Evolutionary conservation across 1,140 invertebrate species (phyloP), one percentile per base, ranked within the genome.

Genomic region (Halictus rubicundus): DNA sequence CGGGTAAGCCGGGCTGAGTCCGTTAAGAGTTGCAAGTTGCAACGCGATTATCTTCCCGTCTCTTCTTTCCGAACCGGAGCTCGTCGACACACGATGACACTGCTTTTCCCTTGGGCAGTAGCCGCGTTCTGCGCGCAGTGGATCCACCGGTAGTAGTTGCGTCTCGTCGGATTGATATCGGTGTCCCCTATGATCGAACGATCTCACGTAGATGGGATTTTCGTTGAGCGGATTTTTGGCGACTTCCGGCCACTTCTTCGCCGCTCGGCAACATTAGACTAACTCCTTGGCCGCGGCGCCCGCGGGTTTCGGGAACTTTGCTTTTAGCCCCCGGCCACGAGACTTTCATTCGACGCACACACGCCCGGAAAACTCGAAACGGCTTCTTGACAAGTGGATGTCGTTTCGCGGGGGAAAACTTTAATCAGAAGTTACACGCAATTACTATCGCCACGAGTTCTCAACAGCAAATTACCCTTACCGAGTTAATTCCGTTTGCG

Each of bases 221-320:
- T 63, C 66, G 54, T 19, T 16, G 49, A 14, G 49, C 19, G 23
- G 57, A 49, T 84, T 85, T 81, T 84, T 68, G 74, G 54, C 23
- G 83, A 85, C 73, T 84, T 84, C 80, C 54, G 21, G 65, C 60
- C 52, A 19, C 59, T 74, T 46, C 77, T 63, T 27, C 61, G 32
- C 78, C 78, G 59, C 68, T 78, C 66, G 60, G 25, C 21, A 37
- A 71, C 84, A 78, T 81, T 84, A 84, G 75, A 81, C 70, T 73
- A 84, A 78, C 84, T 86, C 83, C 79, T 75, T 68, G 42, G 54
- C 57, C 23, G 49, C 42, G 57, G 39, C 39, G 39, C 37, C 59
- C n/a, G n/a, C n/a, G n/a, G 66, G 65, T 81, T 42, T 73, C 73
- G 64, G 25, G 64, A 86, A 86, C 84, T 86, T 86, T 86, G 83